Conservation (phyloP, 2,797 vertebrate genomes). For the Sebastes flavidus region DNA sequence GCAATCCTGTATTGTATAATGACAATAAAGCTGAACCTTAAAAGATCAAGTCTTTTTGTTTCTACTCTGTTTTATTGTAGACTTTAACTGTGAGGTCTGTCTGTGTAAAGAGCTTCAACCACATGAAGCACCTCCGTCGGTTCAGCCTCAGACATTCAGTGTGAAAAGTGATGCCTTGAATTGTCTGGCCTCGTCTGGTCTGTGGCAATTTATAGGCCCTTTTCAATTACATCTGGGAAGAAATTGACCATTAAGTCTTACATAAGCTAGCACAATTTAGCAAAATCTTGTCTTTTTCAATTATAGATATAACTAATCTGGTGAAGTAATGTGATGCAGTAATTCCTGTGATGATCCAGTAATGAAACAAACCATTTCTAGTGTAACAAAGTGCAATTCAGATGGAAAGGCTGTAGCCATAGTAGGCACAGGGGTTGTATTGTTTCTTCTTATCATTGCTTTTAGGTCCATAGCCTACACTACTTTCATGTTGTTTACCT, state of each 20-base stretch:
- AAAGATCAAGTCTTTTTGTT: not conserved
- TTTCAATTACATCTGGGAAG: constrained; percentile 28
- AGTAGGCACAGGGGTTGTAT: not conserved
- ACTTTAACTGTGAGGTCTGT: not conserved
- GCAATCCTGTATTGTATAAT: not conserved
- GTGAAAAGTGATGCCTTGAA: constrained; percentile 1
- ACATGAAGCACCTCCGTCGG: not conserved
- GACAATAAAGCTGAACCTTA: not conserved
- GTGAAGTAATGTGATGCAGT: constrained; percentile 20
- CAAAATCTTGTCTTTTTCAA: constrained; percentile 13
- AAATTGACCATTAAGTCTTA: constrained; percentile 45
- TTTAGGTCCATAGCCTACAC: not conserved
- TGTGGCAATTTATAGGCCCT: constrained; percentile 13
- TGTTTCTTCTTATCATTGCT: not conserved
- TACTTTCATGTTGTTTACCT: constrained; percentile 17
- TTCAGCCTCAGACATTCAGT: constrained; percentile 4
- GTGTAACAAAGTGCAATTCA: not conserved
- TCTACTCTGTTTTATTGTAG: not conserved
- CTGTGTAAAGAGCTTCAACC: not conserved
- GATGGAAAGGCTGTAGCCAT: not conserved
- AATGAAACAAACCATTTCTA: constrained; percentile 47
- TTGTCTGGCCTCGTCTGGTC: constrained; percentile 9
- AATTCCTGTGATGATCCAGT: constrained; percentile 36
- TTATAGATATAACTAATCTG: constrained; percentile 37
- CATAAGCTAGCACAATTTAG: constrained; percentile 23